Evolutionary conservation across 2,797 vertebrate genomes (phyloP).

Genomic region (Leptodactylus fallax): DNA sequence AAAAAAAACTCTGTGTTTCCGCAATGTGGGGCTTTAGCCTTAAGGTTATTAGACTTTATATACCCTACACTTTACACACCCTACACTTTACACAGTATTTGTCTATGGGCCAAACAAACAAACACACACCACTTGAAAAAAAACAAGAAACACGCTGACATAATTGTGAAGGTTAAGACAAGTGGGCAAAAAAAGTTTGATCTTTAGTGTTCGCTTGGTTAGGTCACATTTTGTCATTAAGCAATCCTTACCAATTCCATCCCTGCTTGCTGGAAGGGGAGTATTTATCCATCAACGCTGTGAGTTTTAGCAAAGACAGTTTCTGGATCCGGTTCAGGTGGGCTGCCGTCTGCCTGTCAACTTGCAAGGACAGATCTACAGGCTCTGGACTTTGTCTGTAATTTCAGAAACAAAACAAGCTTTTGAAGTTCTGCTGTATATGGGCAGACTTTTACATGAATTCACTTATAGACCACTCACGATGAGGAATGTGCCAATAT

Average conservation of each 20-base stretch:
- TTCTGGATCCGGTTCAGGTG: slow-evolving; percentile 83
- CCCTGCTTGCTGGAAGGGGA: slow-evolving; percentile 88
- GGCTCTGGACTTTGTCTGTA: slow-evolving; percentile 71
- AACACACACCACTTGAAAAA: too few relatives aligned
- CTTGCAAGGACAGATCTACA: slow-evolving; percentile 67
- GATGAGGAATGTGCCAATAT: not conserved
- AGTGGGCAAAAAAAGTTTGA: too few relatives aligned
- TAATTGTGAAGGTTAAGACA: too few relatives aligned
- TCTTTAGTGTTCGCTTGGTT: not conserved
- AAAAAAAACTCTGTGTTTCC: too few relatives aligned
- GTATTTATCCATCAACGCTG: slow-evolving; percentile 87
- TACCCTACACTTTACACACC: too few relatives aligned
- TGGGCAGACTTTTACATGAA: not conserved
- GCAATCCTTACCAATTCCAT: slow-evolving; percentile 86
- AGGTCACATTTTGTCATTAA: not conserved
- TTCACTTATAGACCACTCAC: not conserved
- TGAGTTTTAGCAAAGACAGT: slow-evolving; percentile 84
- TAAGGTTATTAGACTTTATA: too few relatives aligned
- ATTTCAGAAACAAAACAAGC: not conserved
- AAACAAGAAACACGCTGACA: too few relatives aligned
- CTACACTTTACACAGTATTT: too few relatives aligned
- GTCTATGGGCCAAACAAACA: too few relatives aligned
- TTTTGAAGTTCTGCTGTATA: slow-evolving; percentile 10
- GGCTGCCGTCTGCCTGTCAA: slow-evolving; percentile 76
- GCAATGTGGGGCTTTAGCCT: too few relatives aligned